Base-by-base conservation (phyloP, 2,113 vertebrate species). In the Pipa parva region DNA sequence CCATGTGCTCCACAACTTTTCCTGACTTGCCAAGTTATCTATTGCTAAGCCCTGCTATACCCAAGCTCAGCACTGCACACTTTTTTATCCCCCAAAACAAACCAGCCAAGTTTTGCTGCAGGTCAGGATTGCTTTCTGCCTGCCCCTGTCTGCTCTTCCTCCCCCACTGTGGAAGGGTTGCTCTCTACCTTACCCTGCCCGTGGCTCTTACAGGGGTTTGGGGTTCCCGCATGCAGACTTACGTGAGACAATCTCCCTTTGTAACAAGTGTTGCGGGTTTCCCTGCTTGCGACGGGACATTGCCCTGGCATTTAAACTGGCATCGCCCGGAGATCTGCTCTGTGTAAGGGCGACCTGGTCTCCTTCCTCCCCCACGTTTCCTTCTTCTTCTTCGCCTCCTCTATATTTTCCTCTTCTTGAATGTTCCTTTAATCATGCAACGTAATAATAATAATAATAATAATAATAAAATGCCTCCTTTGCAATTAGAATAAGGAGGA, bases 251-350 rank as follows among this genome's bases (percentile, higher is more conserved):
- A 91, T 92, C 83, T 97, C 95, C 92, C 94, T 94, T 88, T 94
- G 95, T 87, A 94, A 95, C 88, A 97, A 90, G 91, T 98, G 95
- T 91, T 98, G 95, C 86, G 95, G 95, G 84, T 98, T 97, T 88
- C 94, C 95, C 93, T 98, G 95, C 91, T 98, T 98, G 88, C 95
- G 94, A 91, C 95, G 94, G 95, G 95, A 98, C 95, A 98, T 98
- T 91, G 94, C 93, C 93, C 91, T 92, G 90, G 93, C 95, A 96
- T 95, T 92, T 95, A 97, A 90, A 92, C 87, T 87, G 89, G 93
- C 93, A 97, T 97, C 87, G 92, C 95, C 93, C 89, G 92, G 90
- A 92, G 89, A 95, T 92, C 91, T 83, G 90, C 86, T 86, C 91
- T 81, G 83, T 73, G 77, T 61, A 82, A 80, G 88, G 87, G 80